These are phyloP conservation scores for Tenodera sinensis DNA, from an alignment of 2,888 invertebrate species.

Conservation along the genomic window DNA sequence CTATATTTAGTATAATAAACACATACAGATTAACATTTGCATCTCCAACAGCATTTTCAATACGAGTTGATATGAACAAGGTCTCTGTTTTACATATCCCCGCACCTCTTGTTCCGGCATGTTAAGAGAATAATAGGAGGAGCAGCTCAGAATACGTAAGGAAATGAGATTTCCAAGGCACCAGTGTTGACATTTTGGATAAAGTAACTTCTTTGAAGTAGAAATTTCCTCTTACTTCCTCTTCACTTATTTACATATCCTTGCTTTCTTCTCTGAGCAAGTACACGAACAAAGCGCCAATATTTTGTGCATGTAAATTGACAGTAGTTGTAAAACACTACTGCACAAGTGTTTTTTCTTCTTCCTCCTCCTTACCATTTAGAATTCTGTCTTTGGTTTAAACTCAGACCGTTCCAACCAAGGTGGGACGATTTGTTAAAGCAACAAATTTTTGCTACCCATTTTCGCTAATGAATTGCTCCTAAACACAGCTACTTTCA, in stretches of 20 bases:
- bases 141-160: not conserved
- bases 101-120: not conserved
- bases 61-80: not conserved
- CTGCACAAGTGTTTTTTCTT: no score
- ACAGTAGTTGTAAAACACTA: not conserved
- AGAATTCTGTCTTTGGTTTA: no score
- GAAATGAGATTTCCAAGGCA: not conserved
- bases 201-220: not conserved
- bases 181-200: not conserved
- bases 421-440: no score
- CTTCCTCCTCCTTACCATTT: no score
- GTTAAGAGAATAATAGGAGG: not conserved
- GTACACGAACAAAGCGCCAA: not conserved
- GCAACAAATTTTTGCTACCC: no score
- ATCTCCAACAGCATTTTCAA: not conserved
- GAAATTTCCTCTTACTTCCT: not conserved
- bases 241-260: not conserved
- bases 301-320: not conserved
- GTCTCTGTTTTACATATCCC: not conserved
- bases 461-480: no score
- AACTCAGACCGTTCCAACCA: no score
- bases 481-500: no score
- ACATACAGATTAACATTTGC: not conserved
- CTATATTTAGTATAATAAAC: not conserved
- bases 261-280: not conserved